A percentile compares a stretch with the other conserved stretches of the same genome.
Evolutionary conservation across 2,113 vertebrate genomes (phyloP).

Genomic region (Marmota monax): DNA sequence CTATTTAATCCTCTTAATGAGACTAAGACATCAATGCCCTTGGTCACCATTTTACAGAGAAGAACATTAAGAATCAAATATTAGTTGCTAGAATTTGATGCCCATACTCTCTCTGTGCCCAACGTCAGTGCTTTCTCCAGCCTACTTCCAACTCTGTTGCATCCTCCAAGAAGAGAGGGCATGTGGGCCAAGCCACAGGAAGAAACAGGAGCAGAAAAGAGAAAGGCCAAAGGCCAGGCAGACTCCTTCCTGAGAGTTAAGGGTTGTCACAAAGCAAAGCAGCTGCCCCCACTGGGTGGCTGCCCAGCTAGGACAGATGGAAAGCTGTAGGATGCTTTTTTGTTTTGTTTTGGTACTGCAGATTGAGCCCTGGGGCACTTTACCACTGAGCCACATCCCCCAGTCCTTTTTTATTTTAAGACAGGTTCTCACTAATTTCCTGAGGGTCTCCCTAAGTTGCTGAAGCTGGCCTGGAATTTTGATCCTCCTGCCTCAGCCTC

Average conservation of each 20-base stretch:
- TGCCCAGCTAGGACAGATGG: background rate
- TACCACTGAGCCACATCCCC: no score
- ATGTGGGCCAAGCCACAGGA: background rate
- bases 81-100: background rate
- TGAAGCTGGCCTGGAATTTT: no score
- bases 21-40: background rate
- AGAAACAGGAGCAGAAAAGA: background rate
- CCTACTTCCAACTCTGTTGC: background rate
- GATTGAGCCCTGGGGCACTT: no score
- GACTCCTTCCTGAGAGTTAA: background rate
- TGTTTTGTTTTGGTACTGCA: no score
- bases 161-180: background rate
- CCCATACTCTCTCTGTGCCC: background rate
- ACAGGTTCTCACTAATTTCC: no score
- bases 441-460: no score
- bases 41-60: background rate
- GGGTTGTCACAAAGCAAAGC: background rate
- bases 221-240: background rate
- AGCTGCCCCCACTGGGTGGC: background rate
- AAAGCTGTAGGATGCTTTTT: background rate
- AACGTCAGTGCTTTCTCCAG: background rate
- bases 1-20: conserved; percentile 35
- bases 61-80: background rate
- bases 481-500: no score
- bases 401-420: no score